These are phyloP conservation scores for Heliconius ismenius DNA, from an alignment of 2,888 invertebrate species.

Conservation along the genomic window DNA sequence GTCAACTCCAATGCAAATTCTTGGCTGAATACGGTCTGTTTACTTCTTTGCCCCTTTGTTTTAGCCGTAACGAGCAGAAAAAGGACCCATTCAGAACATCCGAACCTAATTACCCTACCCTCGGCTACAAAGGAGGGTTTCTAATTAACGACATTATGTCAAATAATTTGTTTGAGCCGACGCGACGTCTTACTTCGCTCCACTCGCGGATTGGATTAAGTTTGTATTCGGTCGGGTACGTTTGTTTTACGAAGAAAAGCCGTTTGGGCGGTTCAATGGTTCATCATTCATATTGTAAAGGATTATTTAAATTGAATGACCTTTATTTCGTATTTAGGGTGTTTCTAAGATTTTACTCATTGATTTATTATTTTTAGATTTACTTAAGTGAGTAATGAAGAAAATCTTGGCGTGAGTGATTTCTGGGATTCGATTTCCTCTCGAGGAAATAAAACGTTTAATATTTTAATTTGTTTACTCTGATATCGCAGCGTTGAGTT, in stretches of 20 bases:
- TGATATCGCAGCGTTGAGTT: too few relatives aligned
- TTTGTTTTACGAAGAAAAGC: constrained; percentile 67
- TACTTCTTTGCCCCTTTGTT: constrained; percentile 79
- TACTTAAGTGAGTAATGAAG: background rate
- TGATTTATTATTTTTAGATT: background rate
- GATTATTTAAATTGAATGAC: constrained; percentile 22
- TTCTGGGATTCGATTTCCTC: too few relatives aligned
- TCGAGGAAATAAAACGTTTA: too few relatives aligned
- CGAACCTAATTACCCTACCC: constrained; percentile 80
- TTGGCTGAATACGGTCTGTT: constrained; percentile 74
- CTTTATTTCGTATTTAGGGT: constrained; percentile 24
- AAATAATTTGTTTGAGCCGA: constrained; percentile 80
- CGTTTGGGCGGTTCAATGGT: constrained; percentile 57
- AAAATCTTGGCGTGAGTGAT: too few relatives aligned
- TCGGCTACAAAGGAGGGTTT: constrained; percentile 76
- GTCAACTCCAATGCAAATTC: constrained; percentile 72
- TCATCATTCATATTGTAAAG: constrained; percentile 46
- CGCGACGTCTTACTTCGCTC: constrained; percentile 74
- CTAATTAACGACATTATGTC: constrained; percentile 83
- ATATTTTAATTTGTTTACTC: too few relatives aligned
- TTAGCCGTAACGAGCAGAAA: constrained; percentile 80
- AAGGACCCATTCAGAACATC: constrained; percentile 79
- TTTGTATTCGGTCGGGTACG: constrained; percentile 63
- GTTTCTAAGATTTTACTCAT: background rate
- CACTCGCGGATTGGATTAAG: constrained; percentile 75